Evolutionary conservation across 2,888 invertebrate species (phyloP), one percentile per base, ranked within the genome.

Genomic region (Eurytoma adleriae): DNA sequence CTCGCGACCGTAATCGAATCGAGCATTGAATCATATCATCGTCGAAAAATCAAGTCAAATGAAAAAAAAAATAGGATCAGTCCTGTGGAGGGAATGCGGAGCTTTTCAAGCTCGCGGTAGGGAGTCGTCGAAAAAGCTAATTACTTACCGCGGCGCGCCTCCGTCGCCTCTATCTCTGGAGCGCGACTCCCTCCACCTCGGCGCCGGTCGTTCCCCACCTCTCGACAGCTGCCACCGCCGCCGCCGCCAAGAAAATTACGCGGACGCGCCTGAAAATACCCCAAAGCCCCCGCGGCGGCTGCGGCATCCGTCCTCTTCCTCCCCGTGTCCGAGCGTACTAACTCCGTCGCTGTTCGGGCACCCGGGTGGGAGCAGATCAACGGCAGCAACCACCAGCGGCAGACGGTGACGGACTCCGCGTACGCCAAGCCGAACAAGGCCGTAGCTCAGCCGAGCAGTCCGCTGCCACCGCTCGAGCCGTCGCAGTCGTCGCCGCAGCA

Each of bases 351-450:
- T 40, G 40, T 40, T 3, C 40, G 40, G 40, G 7, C 40, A 3
- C 62, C 24, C 20, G 14, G 66, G 3, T 24, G 91, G 40, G 68
- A 54, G 54, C 91, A 94, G 94, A 93, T 94, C 84, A 94, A 93
- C 89, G 93, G 93, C 87, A 92, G 93, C 83, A 92, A 92, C 82
- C 93, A 93, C 85, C 94, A 94, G 86, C 93, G 92, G 84, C 94
- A 94, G 86, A 93, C 94, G 85, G 93, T 94, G 83, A 93, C 93
- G 84, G 95, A 95, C 87, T 93, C 93, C 62, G 92, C 93, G 74
- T 95, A 95, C 94, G 95, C 95, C 84, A 94, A 94, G 87, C 93
- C 94, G 70, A 93, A 92, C 89, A 93, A 93, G 89, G 93, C 93
- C 54, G 92, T 91, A 83, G 92, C 83, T 91, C 68, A 62, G 52